Conservation (phyloP, 1,140 invertebrate genomes). For the Diprion similis region DNA sequence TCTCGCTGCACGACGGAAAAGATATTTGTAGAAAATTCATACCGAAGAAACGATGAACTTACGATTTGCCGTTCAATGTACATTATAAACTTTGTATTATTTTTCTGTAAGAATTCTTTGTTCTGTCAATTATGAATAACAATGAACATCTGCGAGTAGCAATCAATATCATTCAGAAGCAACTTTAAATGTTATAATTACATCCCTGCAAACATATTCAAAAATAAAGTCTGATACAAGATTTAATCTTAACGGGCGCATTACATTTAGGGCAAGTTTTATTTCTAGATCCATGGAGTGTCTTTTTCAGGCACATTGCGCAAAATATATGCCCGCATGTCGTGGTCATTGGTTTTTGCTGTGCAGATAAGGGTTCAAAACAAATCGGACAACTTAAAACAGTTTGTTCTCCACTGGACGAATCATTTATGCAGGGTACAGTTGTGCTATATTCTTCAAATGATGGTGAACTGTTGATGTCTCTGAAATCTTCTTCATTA, state of each 20-base stretch:
- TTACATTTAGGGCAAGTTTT: constrained; percentile 44
- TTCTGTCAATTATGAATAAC: constrained; percentile 4
- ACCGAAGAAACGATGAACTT: too few species aligned
- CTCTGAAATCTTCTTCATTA: neutral
- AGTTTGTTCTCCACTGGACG: neutral
- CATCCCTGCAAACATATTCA: constrained; percentile 27
- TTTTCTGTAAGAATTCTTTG: neutral
- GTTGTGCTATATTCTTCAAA: neutral
- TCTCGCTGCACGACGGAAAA: too few species aligned
- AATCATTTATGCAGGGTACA: neutral
- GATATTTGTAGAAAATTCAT: too few species aligned
- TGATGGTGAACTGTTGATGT: neutral
- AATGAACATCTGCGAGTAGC: neutral
- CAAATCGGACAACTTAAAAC: constrained; percentile 39
- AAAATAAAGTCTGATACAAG: constrained; percentile 43
- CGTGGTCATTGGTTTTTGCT: constrained; percentile 36
- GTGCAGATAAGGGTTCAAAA: constrained; percentile 34
- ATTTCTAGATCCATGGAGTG: constrained; percentile 4
- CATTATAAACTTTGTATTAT: too few species aligned
- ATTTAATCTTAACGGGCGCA: constrained; percentile 20
- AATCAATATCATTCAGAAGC: neutral
- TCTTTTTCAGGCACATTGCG: constrained; percentile 31
- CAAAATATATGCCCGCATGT: constrained; percentile 49
- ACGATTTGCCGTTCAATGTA: too few species aligned
- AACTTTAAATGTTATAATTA: neutral